Percentiles rank a stretch among this genome's conserved stretches.
These are phyloP conservation scores for Limanda limanda DNA, from an alignment of 2,113 vertebrate genomes.

Conservation along the genomic window DNA sequence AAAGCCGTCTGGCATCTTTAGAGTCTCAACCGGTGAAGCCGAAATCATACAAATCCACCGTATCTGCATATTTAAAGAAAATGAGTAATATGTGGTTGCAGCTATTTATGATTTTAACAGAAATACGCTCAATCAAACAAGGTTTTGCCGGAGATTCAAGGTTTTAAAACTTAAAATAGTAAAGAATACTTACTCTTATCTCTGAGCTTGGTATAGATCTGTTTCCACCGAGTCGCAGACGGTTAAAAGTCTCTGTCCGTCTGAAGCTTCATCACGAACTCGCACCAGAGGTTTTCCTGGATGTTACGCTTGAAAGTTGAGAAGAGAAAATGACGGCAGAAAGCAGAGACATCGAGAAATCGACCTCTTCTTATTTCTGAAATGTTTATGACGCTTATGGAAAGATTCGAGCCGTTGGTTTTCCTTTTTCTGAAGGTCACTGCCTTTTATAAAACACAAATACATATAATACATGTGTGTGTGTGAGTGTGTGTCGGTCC, in stretches of 20 bases:
- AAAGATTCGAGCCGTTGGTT: too few relatives aligned
- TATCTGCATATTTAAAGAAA: background rate
- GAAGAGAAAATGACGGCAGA: too few relatives aligned
- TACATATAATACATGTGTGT: too few relatives aligned
- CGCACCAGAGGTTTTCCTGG: background rate
- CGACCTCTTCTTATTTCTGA: too few relatives aligned
- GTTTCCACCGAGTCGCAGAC: constrained; percentile 54
- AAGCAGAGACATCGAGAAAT: too few relatives aligned
- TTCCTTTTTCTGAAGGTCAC: too few relatives aligned
- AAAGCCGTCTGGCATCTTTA: background rate
- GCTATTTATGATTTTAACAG: background rate
- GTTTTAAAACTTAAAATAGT: constrained; percentile 36
- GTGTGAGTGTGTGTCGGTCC: background rate
- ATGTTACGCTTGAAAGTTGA: too few relatives aligned
- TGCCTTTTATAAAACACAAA: too few relatives aligned
- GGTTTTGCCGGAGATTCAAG: constrained; percentile 32
- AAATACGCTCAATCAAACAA: background rate
- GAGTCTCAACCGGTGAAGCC: background rate
- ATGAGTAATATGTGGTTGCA: background rate
- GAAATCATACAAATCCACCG: background rate
- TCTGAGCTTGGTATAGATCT: constrained; percentile 51
- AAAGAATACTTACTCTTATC: constrained; percentile 10
- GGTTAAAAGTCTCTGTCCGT: constrained; percentile 48
- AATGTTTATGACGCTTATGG: too few relatives aligned
- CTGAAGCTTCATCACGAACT: constrained; percentile 22